These are phyloP conservation scores for Cepaea hortensis DNA, from an alignment of 2,888 invertebrate species.

Conservation along the genomic window DNA sequence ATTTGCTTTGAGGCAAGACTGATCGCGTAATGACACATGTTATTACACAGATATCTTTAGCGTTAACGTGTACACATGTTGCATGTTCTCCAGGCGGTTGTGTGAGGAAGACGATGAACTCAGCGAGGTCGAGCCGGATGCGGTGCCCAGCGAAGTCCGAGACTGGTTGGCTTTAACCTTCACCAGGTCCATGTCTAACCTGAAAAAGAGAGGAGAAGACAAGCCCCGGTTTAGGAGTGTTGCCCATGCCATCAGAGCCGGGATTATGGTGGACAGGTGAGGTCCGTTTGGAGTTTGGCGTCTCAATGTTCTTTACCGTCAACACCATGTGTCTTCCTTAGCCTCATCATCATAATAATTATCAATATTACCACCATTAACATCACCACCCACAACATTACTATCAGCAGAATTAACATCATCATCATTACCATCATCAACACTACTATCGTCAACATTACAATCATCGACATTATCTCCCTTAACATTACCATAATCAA, in stretches of 20 bases:
- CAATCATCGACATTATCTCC: not conserved
- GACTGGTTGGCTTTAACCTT: constrained; percentile 98
- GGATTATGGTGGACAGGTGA: constrained; percentile 91
- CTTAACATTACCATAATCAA: no score
- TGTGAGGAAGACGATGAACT: constrained; percentile 91
- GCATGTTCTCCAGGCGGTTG: constrained; percentile 67
- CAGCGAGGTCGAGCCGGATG: constrained; percentile 96
- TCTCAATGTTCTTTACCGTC: not conserved
- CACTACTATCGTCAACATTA: not conserved
- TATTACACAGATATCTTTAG: no score
- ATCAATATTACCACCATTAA: not conserved
- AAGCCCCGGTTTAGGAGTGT: constrained; percentile 90
- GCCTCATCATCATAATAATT: not conserved
- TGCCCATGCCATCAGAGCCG: constrained; percentile 95
- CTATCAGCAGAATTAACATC: not conserved
- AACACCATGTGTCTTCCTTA: not conserved
- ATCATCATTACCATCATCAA: not conserved
- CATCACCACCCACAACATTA: not conserved
- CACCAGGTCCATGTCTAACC: constrained; percentile 81
- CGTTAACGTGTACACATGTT: not conserved
- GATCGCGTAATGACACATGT: no score
- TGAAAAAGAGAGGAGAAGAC: constrained; percentile 79
- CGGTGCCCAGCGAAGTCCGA: constrained; percentile 95
- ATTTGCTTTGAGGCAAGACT: no score
- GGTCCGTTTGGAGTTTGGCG: not conserved